phyloP scores from a whole-genome alignment of 2,888 invertebrate species.

The Cantharis rustica region DNA sequence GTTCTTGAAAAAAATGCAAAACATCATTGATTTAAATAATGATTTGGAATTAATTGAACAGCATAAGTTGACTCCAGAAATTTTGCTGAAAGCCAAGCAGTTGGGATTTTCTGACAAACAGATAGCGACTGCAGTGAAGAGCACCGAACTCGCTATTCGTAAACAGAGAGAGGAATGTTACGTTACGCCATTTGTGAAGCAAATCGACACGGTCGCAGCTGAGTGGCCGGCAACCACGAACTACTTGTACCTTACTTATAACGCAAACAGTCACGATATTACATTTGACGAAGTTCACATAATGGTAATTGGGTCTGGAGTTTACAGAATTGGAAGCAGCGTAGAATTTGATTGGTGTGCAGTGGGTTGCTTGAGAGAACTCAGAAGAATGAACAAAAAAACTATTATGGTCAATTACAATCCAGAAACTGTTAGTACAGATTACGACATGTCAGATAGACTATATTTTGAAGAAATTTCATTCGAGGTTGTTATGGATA shows the following conservation, averaged over 20 bases:
- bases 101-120: slow-evolving; percentile 97
- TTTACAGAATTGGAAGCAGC: slow-evolving; percentile 97
- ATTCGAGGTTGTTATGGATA: slow-evolving; percentile 98
- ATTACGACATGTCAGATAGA: slow-evolving; percentile 99
- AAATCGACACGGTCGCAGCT: slow-evolving; percentile 98
- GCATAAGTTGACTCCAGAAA: slow-evolving; percentile 63
- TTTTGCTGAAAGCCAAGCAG: slow-evolving; percentile 83
- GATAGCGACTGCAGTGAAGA: slow-evolving; percentile 85
- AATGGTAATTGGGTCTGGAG: slow-evolving; percentile 94
- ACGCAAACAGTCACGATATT: slow-evolving; percentile 82
- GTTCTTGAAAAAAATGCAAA: slow-evolving; percentile 94
- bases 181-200: slow-evolving; percentile 88
- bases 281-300: slow-evolving; percentile 77
- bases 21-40: slow-evolving; percentile 79
- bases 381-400: slow-evolving; percentile 82
- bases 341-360: slow-evolving; percentile 99
- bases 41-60: slow-evolving; percentile 69
- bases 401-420: slow-evolving; percentile 99
- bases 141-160: slow-evolving; percentile 83
- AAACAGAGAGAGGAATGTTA: slow-evolving; percentile 75
- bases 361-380: slow-evolving; percentile 91
- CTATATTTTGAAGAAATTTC: slow-evolving; percentile 99
- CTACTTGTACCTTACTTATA: slow-evolving; percentile 98
- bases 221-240: slow-evolving; percentile 99
- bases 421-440: slow-evolving; percentile 99